Conservation (phyloP, 1,140 invertebrate species). For the Drosophila athabasca region DNA sequence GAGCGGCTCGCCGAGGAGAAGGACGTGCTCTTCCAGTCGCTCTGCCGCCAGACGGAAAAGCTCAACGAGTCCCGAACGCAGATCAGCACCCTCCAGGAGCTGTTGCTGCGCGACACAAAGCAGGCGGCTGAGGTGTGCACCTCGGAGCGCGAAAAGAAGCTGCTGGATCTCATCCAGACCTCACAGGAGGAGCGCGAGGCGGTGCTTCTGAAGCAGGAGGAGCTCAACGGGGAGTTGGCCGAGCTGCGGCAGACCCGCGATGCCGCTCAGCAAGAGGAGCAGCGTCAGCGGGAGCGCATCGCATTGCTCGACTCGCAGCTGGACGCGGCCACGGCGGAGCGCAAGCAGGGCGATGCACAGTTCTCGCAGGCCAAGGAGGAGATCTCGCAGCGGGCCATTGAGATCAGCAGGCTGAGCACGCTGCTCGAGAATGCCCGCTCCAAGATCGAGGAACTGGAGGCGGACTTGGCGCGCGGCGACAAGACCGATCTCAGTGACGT, state of each 20-base stretch:
- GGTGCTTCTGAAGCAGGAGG: slow-evolving; percentile 91
- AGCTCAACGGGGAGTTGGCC: slow-evolving; percentile 88
- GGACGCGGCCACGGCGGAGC: slow-evolving; percentile 89
- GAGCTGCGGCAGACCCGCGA: slow-evolving; percentile 84
- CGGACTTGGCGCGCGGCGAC: slow-evolving; percentile 86
- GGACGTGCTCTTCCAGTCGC: slow-evolving; percentile 93
- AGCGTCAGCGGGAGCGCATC: slow-evolving; percentile 87
- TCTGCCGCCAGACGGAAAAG: slow-evolving; percentile 95
- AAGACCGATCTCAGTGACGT: slow-evolving; percentile 89
- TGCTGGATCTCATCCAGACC: slow-evolving; percentile 93
- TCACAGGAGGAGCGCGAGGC: slow-evolving; percentile 92
- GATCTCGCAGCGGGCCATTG: slow-evolving; percentile 87
- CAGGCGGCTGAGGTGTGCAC: slow-evolving; percentile 86
- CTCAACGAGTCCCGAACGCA: slow-evolving; percentile 91
- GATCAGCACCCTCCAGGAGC: slow-evolving; percentile 88
- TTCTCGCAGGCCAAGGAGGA: slow-evolving; percentile 88
- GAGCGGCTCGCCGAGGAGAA: slow-evolving; percentile 94
- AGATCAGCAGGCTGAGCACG: slow-evolving; percentile 90
- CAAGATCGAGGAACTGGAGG: slow-evolving; percentile 88
- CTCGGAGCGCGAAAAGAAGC: slow-evolving; percentile 91
- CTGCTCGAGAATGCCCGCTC: slow-evolving; percentile 92
- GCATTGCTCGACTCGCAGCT: slow-evolving; percentile 88
- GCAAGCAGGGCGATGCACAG: slow-evolving; percentile 89
- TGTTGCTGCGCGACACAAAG: slow-evolving; percentile 86
- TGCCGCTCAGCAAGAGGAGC: slow-evolving; percentile 86